Percentiles rank a stretch among this genome's conserved stretches.
Evolutionary conservation across 2,797 vertebrate species (phyloP).

Genomic region (Gadopsis bispinosus): DNA sequence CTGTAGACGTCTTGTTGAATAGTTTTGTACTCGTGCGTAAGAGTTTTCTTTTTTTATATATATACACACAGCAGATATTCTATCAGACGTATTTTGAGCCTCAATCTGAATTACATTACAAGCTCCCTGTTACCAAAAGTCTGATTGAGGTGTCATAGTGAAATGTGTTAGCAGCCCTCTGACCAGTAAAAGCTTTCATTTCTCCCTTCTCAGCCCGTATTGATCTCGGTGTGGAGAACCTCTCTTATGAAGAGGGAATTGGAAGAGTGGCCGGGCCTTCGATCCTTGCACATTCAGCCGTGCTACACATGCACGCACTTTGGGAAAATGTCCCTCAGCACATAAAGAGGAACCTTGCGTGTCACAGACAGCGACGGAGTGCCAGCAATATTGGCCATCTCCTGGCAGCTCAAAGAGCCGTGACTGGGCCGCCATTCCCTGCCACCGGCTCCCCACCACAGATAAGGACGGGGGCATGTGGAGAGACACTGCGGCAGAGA

Average conservation of each 20-base stretch:
- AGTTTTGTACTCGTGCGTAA: not conserved
- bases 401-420: constrained; percentile 71
- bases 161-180: constrained; percentile 27
- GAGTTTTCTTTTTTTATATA: not conserved
- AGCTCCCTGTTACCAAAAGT: not conserved
- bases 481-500: constrained; percentile 38
- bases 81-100: not conserved
- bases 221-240: constrained; percentile 60
- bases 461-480: constrained; percentile 68
- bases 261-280: constrained; percentile 36
- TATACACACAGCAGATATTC: constrained; percentile 3
- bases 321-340: constrained; percentile 53
- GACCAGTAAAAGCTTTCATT: constrained; percentile 34
- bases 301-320: constrained; percentile 50
- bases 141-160: constrained; percentile 20
- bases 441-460: constrained; percentile 55
- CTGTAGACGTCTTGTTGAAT: not conserved
- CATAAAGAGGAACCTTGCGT: constrained; percentile 72
- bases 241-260: constrained; percentile 47
- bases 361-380: constrained; percentile 67
- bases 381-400: constrained; percentile 77
- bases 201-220: constrained; percentile 19
- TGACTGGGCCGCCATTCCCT: constrained; percentile 69
- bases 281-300: constrained; percentile 31
- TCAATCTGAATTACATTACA: not conserved